A percentile compares a stretch with the other conserved stretches of the same genome.
Conservation (phyloP, 2,888 invertebrate species). For the Protodeltote pygarga region DNA sequence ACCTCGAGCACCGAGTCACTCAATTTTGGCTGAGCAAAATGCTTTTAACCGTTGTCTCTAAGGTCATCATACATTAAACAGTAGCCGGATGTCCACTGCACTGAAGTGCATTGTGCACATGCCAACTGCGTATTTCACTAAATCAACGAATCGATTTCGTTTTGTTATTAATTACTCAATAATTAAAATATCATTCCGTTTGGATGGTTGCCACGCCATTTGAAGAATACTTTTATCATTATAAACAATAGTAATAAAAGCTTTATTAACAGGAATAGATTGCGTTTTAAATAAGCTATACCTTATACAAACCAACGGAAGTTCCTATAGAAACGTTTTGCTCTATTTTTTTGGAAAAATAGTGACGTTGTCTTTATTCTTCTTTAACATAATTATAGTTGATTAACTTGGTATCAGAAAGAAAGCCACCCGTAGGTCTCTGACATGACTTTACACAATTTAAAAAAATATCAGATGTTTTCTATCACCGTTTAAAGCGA, state of each 20-base stretch:
- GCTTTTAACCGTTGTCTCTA: constrained; percentile 76
- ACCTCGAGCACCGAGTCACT: constrained; percentile 42
- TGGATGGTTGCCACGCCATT: constrained; percentile 68
- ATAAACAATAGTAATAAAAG: constrained; percentile 47
- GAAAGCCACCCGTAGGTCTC: too few species aligned
- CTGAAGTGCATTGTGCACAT: constrained; percentile 41
- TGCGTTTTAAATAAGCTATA: constrained; percentile 30
- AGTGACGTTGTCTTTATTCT: too few species aligned
- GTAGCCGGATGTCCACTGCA: constrained; percentile 58
- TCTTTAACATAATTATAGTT: too few species aligned
- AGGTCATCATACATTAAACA: constrained; percentile 69
- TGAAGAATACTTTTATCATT: constrained; percentile 44
- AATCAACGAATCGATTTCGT: constrained; percentile 56
- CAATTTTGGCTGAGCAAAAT: constrained; percentile 62
- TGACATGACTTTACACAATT: too few species aligned
- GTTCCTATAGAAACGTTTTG: background rate
- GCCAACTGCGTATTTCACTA: constrained; percentile 60
- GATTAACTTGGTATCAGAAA: too few species aligned
- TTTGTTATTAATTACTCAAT: constrained; percentile 64
- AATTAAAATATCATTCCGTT: constrained; percentile 61
- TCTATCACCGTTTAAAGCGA: too few species aligned
- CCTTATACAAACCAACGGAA: background rate
- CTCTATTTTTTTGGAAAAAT: too few species aligned
- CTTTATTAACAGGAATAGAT: constrained; percentile 16
- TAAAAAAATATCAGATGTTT: too few species aligned